These are phyloP conservation scores for Catagonus wagneri DNA, from an alignment of 2,113 vertebrate species.

Conservation along the genomic window DNA sequence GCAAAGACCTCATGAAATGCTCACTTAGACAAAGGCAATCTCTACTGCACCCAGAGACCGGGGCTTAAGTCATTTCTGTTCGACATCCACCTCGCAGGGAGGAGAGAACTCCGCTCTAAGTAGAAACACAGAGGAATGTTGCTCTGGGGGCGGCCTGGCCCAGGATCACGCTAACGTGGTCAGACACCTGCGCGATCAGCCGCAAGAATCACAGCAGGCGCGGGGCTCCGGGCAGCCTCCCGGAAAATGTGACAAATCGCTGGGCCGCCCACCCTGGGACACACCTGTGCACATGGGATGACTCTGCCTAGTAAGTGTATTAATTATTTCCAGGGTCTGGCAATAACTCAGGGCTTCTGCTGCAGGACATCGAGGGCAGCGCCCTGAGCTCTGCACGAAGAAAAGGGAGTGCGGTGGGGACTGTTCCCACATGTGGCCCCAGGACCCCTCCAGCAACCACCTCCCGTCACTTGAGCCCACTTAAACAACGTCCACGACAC, in stretches of 20 bases:
- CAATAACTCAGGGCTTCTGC: background rate
- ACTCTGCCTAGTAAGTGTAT: background rate
- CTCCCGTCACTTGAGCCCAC: background rate
- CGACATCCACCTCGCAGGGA: background rate
- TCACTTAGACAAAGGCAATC: background rate
- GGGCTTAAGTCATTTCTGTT: conserved; percentile 29
- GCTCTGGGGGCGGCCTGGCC: background rate
- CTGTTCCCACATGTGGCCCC: background rate
- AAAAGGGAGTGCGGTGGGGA: background rate
- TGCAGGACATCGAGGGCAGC: background rate
- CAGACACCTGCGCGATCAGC: background rate
- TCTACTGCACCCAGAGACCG: background rate
- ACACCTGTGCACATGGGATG: background rate
- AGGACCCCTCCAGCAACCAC: background rate
- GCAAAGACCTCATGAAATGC: background rate
- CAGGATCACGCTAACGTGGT: background rate
- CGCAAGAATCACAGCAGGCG: background rate
- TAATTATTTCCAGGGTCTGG: conserved; percentile 31
- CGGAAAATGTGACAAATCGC: conserved; percentile 62
- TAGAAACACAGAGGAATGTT: background rate
- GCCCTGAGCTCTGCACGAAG: background rate
- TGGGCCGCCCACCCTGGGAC: background rate
- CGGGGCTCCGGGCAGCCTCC: conserved; percentile 36
- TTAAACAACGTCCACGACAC: background rate
- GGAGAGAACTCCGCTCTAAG: background rate